These are phyloP conservation scores for Phrixothrix hirtus DNA, from an alignment of 2,888 invertebrate genomes.

Conservation along the genomic window DNA sequence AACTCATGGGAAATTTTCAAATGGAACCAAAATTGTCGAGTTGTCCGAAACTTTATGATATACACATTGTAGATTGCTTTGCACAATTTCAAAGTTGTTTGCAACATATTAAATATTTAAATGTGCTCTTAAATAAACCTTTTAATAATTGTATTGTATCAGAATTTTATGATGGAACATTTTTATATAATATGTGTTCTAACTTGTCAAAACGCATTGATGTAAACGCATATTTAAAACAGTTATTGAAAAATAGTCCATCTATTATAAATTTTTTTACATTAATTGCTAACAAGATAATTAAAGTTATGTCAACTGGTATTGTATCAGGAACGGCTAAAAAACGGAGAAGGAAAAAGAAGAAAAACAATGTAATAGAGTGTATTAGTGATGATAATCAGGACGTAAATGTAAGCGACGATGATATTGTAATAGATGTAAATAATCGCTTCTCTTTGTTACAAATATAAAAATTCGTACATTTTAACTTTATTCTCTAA, in stretches of 20 bases:
- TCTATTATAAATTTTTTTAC: conserved; percentile 46
- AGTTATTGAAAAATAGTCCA: conserved; percentile 44
- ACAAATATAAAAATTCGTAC: conserved; percentile 4
- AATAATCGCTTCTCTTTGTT: conserved; percentile 47
- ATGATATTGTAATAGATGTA: conserved; percentile 39
- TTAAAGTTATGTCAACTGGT: conserved; percentile 22
- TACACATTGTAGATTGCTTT: conserved; percentile 64
- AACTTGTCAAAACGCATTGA: conserved; percentile 64
- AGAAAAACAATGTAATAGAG: conserved; percentile 10
- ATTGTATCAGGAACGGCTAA: conserved; percentile 18
- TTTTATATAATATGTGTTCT: conserved; percentile 72
- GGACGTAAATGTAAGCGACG: conserved; percentile 25
- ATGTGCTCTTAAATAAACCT: conserved; percentile 66
- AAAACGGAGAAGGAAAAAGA: conserved; percentile 36
- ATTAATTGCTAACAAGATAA: conserved; percentile 37
- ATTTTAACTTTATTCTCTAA: background rate
- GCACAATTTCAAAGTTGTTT: conserved; percentile 70
- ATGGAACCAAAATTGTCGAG: conserved; percentile 60
- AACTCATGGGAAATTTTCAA: conserved; percentile 63
- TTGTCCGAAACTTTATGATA: conserved; percentile 62
- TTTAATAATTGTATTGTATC: conserved; percentile 62
- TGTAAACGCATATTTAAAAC: conserved; percentile 59
- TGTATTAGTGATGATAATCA: conserved; percentile 7
- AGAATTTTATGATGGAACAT: conserved; percentile 74
- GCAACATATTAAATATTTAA: conserved; percentile 64